Conservation (phyloP, 2,888 invertebrate genomes). For the Ypsolopha scabrella region DNA sequence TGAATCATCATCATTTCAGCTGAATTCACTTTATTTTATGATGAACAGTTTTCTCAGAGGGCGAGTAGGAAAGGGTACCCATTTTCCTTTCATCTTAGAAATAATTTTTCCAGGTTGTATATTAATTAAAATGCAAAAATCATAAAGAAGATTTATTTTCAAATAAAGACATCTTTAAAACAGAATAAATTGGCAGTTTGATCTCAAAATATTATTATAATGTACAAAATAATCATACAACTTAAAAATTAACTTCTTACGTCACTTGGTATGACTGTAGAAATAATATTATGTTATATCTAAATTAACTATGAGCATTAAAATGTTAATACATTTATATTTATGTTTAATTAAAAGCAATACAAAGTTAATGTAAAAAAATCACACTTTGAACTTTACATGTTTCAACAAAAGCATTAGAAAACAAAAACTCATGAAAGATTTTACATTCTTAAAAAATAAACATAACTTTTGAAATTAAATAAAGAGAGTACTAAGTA, state of each 20-base stretch:
- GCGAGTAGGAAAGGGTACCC: too few species aligned
- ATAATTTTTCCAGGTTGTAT: slow-evolving; percentile 16
- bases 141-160: slow-evolving; percentile 49
- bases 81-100: too few species aligned
- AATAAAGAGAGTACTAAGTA: too few species aligned
- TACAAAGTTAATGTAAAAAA: too few species aligned
- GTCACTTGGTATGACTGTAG: slow-evolving; percentile 33
- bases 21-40: too few species aligned
- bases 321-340: background rate
- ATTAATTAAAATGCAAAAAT: background rate
- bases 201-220: slow-evolving; percentile 27
- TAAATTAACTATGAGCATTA: slow-evolving; percentile 18
- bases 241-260: slow-evolving; percentile 18
- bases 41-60: too few species aligned
- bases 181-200: slow-evolving; percentile 50
- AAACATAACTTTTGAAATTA: too few species aligned
- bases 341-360: background rate
- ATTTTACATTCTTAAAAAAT: too few species aligned
- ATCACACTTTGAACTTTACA: too few species aligned
- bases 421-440: too few species aligned
- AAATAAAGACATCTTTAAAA: slow-evolving; percentile 46
- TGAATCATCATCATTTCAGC: too few species aligned
- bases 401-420: too few species aligned
- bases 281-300: slow-evolving; percentile 13
- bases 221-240: slow-evolving; percentile 24